These are phyloP conservation scores for Tretioscincus oriximinensis DNA, from an alignment of 2,113 vertebrate species.

Conservation along the genomic window DNA sequence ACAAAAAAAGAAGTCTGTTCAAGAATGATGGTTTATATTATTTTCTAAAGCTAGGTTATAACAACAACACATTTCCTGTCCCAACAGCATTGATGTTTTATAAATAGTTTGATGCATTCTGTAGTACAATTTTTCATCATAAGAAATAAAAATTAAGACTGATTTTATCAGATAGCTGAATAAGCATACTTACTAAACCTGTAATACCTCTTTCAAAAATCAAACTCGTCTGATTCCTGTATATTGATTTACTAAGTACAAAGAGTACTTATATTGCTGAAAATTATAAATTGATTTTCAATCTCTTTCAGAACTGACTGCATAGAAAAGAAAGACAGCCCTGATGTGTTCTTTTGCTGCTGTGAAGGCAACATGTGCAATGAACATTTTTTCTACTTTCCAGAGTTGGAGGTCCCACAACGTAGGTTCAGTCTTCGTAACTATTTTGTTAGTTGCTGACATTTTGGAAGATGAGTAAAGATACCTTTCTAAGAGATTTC, in stretches of 20 bases:
- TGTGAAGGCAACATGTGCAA: conserved; percentile 98
- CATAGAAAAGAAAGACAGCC: conserved; percentile 93
- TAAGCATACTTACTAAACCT: neutral
- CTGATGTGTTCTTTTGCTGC: conserved; percentile 98
- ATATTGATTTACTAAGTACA: neutral
- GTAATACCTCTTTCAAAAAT: neutral
- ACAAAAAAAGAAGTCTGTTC: no score
- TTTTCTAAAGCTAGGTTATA: no score
- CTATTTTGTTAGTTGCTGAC: accelerated
- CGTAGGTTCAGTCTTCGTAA: conserved; percentile 65
- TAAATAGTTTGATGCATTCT: neutral
- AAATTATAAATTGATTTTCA: conserved; percentile 6
- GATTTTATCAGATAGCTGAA: neutral
- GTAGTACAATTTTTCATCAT: neutral
- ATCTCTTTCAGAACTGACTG: conserved; percentile 83
- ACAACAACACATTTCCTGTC: no score
- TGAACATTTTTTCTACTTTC: conserved; percentile 90
- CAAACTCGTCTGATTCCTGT: neutral
- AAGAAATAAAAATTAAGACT: neutral
- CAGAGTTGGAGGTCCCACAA: conserved; percentile 80
- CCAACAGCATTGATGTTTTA: neutral
- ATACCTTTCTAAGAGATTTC: neutral
- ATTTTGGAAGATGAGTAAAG: neutral
- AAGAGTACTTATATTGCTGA: neutral
- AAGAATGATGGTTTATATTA: no score